These are phyloP conservation scores for Hozukius guyotensis DNA, from an alignment of 2,797 vertebrate species.

Conservation along the genomic window DNA sequence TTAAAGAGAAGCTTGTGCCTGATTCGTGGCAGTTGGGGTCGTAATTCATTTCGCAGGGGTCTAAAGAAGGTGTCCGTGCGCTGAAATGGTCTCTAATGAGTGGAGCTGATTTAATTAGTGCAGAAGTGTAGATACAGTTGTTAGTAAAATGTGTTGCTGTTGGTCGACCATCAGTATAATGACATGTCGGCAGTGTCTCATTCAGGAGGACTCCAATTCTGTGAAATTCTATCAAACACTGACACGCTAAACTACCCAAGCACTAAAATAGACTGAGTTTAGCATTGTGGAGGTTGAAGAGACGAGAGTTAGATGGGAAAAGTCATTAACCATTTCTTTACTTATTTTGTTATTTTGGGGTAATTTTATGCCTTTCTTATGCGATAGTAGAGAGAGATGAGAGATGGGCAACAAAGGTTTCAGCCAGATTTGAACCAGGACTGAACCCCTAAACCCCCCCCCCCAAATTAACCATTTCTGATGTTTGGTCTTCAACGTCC, in stretches of 20 bases:
- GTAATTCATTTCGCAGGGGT: slow-evolving; percentile 45
- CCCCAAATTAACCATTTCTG: too few species aligned
- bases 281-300: background rate
- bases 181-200: background rate
- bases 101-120: slow-evolving; percentile 11
- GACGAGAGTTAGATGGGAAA: background rate
- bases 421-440: background rate
- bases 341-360: background rate
- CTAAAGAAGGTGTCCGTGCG: slow-evolving; percentile 19
- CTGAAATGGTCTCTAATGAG: slow-evolving; percentile 25
- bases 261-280: background rate
- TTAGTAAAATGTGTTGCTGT: background rate
- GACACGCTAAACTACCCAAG: background rate
- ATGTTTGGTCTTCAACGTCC: too few species aligned
- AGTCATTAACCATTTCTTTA: background rate
- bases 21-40: slow-evolving; percentile 40
- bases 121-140: slow-evolving; percentile 5
- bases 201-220: background rate
- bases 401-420: background rate
- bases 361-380: background rate
- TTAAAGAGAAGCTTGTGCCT: slow-evolving; percentile 43
- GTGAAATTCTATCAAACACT: background rate
- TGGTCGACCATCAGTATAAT: background rate
- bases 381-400: background rate
- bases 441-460: too few species aligned